Evolutionary conservation across 2,888 invertebrate species (phyloP), one percentile per base, ranked within the genome.

Genomic region (Athetis lepigone): DNA sequence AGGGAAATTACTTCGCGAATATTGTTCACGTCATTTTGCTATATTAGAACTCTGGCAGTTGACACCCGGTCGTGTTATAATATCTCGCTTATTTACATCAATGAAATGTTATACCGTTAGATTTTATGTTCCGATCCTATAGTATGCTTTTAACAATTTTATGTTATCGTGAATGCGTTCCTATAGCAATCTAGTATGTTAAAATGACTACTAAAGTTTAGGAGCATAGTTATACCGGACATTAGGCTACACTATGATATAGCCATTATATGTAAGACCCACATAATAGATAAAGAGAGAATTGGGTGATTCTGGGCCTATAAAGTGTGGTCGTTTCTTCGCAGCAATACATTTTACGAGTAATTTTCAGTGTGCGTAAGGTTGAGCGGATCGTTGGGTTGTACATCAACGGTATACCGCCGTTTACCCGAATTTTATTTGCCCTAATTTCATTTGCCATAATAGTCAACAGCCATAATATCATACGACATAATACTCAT

Each of bases 1-100:
- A 29, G 5, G 16, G 68, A 80, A 78, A 80, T 78, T 78, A 80
- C 79, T 80, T 72, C 66, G 72, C 66, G 79, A 78, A 75, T 80
- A 80, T 80, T 78, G 72, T 75, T 72, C 79, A 75, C 79, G 59
- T 75, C 72, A 79, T 80, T 72, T 50, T 54, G 45, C 27, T 51
- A 77, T 75, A 75, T 71, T 70, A 72, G 75, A 75, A 61, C 57
- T 76, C 63, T 55, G 18, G 52, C 62, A 70, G 69, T 74, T 71
- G 71, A 75, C 69, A 71, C 62, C 47, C 64, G 49, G 42, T 47
- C 62, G 46, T 68, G 47, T 60, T 64, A 43, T 70, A 49, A 73
- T 65, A 76, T 59, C 58, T 52, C 9, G 21, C 57, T 74, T 61
- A 77, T 78, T 80, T 80, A 71, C 78, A 77, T 80, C 63, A 66